Conservation (phyloP, 1,140 invertebrate species). For the Helicoverpa zea region DNA sequence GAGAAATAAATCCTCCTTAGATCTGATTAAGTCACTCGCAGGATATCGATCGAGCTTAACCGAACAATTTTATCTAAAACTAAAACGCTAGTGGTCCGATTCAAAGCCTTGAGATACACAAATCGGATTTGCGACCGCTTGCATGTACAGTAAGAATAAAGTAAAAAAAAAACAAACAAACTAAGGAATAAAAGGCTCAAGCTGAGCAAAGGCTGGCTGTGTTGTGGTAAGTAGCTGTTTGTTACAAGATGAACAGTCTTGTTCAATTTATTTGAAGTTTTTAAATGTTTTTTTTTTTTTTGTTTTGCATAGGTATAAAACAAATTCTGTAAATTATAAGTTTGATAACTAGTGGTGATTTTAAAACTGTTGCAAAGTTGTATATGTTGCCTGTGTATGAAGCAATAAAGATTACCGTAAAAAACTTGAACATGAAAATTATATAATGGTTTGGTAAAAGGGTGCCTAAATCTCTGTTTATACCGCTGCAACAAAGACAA, state of each 20-base stretch:
- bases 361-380: too few relatives aligned
- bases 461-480: too few relatives aligned
- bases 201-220: constrained; percentile 44
- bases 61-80: constrained; percentile 36
- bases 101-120: constrained; percentile 43
- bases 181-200: constrained; percentile 48
- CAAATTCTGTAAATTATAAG: background rate
- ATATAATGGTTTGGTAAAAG: too few relatives aligned
- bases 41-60: constrained; percentile 22
- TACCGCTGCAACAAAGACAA: too few relatives aligned
- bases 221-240: constrained; percentile 45
- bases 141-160: constrained; percentile 46
- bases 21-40: constrained; percentile 7
- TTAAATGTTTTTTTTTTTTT: background rate
- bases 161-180: constrained; percentile 41
- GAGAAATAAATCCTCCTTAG: constrained; percentile 22
- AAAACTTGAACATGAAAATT: too few relatives aligned
- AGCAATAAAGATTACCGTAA: too few relatives aligned
- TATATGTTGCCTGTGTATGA: too few relatives aligned
- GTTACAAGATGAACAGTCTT: background rate
- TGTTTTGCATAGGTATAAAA: background rate
- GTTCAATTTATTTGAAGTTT: background rate
- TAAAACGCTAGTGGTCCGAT: constrained; percentile 36
- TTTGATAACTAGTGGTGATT: background rate
- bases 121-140: constrained; percentile 45